Conservation (phyloP, 1,140 invertebrate species). For the Gyrodactylus bullatarudis region DNA sequence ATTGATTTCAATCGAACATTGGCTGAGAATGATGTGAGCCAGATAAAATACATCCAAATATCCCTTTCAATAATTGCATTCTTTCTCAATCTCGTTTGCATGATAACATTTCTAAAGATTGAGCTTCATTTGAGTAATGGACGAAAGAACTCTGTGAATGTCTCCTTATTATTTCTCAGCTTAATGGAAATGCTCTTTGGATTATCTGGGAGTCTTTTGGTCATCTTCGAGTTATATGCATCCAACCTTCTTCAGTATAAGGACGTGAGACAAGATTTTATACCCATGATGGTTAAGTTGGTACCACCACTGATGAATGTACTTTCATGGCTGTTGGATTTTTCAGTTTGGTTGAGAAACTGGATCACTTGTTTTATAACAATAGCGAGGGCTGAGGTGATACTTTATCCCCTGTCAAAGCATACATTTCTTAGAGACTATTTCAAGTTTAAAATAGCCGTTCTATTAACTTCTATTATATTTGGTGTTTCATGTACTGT, state of each 20-base stretch:
- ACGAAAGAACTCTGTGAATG: background rate
- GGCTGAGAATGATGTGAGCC: background rate
- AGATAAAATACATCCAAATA: background rate
- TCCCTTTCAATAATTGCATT: background rate
- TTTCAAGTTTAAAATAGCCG: background rate
- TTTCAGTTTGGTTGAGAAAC: background rate
- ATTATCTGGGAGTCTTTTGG: background rate
- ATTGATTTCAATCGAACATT: background rate
- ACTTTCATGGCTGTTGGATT: background rate
- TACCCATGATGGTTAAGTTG: background rate
- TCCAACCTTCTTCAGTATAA: background rate
- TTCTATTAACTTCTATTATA: background rate
- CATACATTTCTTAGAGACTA: background rate
- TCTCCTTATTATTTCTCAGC: background rate
- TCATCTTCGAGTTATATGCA: background rate
- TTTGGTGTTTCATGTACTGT: background rate
- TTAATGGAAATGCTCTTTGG: background rate
- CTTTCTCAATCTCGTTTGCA: background rate
- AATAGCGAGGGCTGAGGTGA: background rate
- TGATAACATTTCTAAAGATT: background rate
- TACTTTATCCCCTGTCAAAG: background rate
- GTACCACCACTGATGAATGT: background rate
- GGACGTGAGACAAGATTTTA: background rate
- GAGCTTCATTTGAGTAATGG: background rate
- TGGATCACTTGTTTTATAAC: background rate